Conservation (phyloP, 2,113 vertebrate genomes). For the Siphamia tubifer region DNA sequence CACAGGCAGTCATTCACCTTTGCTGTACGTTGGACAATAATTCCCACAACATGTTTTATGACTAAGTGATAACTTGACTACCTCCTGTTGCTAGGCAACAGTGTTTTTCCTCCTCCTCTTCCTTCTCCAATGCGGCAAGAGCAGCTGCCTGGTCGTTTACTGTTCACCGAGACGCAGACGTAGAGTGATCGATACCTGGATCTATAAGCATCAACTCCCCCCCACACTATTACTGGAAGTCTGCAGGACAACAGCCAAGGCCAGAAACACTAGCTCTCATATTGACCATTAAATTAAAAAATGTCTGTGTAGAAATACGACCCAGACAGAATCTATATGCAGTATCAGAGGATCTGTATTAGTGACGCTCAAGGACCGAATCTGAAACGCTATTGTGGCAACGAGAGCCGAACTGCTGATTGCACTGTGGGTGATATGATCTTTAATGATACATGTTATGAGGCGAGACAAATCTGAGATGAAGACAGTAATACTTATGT, state of each 20-base stretch:
- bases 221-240: neutral
- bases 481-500: slow-evolving; percentile 1
- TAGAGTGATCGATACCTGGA: slow-evolving; percentile 4
- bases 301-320: neutral
- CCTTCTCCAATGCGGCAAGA: slow-evolving; percentile 66
- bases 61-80: slow-evolving; percentile 42
- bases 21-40: neutral
- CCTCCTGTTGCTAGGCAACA: slow-evolving; percentile 77
- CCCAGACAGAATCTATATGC: neutral
- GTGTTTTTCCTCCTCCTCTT: slow-evolving; percentile 11
- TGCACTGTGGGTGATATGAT: slow-evolving; percentile 33
- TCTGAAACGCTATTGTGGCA: neutral
- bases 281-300: neutral
- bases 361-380: slow-evolving; percentile 4
- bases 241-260: neutral
- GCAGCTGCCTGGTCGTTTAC: slow-evolving; percentile 28
- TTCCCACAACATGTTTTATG: slow-evolving; percentile 57
- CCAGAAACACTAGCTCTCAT: neutral
- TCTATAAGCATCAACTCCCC: neutral
- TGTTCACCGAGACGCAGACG: slow-evolving; percentile 17
- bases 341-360: neutral
- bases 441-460: slow-evolving; percentile 18
- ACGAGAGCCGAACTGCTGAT: slow-evolving; percentile 25
- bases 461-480: slow-evolving; percentile 20
- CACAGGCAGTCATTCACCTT: slow-evolving; percentile 14